A percentile compares a stretch with the other conserved stretches of the same genome.
Evolutionary conservation across 2,888 invertebrate genomes (phyloP).

Genomic region (Ophion obscuratus): DNA sequence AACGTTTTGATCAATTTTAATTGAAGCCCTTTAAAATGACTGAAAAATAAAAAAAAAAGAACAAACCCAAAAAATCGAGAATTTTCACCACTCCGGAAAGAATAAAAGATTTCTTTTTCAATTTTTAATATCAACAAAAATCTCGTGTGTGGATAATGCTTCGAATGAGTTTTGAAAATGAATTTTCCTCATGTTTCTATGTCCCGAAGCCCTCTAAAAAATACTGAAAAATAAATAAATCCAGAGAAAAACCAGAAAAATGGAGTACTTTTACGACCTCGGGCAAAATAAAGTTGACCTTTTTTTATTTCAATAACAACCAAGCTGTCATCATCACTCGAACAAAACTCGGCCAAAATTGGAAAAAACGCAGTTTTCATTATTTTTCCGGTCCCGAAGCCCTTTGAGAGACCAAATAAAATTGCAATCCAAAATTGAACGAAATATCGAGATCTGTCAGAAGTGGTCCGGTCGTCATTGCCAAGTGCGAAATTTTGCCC

Average conservation of each 20-base stretch:
- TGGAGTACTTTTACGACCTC: not conserved
- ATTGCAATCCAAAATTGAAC: not conserved
- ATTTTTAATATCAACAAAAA: too few relatives aligned
- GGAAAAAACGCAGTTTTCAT: not conserved
- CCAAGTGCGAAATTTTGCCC: not conserved
- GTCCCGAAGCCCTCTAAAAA: not conserved
- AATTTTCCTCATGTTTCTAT: not conserved
- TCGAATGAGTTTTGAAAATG: too few relatives aligned
- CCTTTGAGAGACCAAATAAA: not conserved
- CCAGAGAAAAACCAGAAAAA: not conserved
- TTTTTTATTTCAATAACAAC: not conserved
- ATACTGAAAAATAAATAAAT: not conserved
- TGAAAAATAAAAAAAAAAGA: too few relatives aligned
- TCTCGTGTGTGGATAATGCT: too few relatives aligned
- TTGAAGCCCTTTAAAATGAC: too few relatives aligned
- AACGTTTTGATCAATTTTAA: too few relatives aligned
- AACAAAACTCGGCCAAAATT: not conserved
- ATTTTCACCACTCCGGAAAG: too few relatives aligned
- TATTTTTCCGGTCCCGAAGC: not conserved
- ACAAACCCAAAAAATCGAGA: too few relatives aligned
- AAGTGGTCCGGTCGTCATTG: not conserved
- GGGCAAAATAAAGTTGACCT: not conserved
- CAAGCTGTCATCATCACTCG: not conserved
- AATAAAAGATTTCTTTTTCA: too few relatives aligned
- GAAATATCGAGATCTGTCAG: not conserved